A percentile compares a stretch with the other conserved stretches of the same genome.
Conservation (phyloP, 2,113 vertebrate species). For the Phainopepla nitens region DNA sequence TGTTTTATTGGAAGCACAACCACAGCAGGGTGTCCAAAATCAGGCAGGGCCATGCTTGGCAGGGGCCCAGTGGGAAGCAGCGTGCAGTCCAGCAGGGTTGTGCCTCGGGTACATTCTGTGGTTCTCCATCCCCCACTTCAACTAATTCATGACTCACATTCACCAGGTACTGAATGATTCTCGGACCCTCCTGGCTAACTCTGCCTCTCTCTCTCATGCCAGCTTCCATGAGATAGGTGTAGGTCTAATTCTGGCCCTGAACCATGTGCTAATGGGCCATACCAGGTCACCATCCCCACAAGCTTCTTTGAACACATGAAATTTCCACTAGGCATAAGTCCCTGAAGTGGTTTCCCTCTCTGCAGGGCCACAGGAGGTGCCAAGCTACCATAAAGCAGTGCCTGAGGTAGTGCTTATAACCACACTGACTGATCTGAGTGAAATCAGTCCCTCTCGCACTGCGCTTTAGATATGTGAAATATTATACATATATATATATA, state of each 20-base stretch:
- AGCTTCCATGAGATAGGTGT: not conserved
- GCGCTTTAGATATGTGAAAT: not conserved
- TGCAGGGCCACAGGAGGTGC: not conserved
- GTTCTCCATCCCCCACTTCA: not conserved
- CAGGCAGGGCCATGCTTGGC: not conserved
- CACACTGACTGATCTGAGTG: not conserved
- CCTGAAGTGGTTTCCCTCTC: not conserved
- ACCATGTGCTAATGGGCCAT: not conserved
- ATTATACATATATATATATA: not conserved
- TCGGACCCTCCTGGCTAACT: not conserved
- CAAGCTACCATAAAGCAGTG: not conserved
- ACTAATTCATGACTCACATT: not conserved
- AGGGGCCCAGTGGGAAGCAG: not conserved
- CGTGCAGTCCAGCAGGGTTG: not conserved
- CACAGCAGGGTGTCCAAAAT: not conserved
- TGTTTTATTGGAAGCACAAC: slow-evolving; percentile 23
- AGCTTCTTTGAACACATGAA: not conserved
- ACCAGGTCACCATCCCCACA: not conserved
- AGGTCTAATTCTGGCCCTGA: not conserved
- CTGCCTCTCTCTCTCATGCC: not conserved
- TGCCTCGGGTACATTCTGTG: not conserved
- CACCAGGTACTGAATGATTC: not conserved
- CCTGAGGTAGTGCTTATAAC: not conserved
- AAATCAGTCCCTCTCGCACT: not conserved
- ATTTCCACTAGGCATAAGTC: not conserved